These are phyloP conservation scores for Sebastes steindachneri DNA, from an alignment of 2,797 vertebrate genomes.

Conservation along the genomic window DNA sequence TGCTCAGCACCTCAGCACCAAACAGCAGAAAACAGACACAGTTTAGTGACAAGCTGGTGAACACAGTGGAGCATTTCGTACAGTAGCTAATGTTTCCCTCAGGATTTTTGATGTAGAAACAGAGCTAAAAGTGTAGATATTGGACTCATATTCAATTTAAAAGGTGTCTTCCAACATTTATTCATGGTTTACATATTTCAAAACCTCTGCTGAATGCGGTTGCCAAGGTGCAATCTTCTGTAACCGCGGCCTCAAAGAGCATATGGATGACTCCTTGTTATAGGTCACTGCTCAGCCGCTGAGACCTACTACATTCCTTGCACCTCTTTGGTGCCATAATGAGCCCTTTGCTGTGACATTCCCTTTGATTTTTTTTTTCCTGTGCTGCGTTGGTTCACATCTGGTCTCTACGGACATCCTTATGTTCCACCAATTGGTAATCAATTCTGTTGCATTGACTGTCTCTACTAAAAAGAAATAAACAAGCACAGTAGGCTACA, in stretches of 20 bases:
- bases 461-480: background rate
- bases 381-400: conserved; percentile 17
- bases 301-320: conserved; percentile 37
- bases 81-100: background rate
- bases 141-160: background rate
- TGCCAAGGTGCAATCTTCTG: conserved; percentile 11
- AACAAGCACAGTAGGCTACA: background rate
- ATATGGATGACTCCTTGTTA: conserved; percentile 29
- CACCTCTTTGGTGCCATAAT: conserved; percentile 47
- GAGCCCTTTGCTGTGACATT: conserved; percentile 52
- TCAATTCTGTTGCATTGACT: conserved; percentile 28
- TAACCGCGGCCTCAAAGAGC: conserved; percentile 16
- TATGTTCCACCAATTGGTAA: conserved; percentile 25
- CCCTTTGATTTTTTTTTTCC: conserved; percentile 10
- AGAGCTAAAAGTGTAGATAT: background rate
- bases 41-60: background rate
- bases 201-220: background rate
- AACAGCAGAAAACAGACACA: background rate
- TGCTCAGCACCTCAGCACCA: background rate
- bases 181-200: background rate
- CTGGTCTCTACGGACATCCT: background rate
- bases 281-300: conserved; percentile 45
- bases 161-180: background rate
- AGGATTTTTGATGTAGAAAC: background rate
- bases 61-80: background rate